These are phyloP conservation scores for Graptemys geographica DNA, from an alignment of 2,797 vertebrate genomes.

Conservation along the genomic window DNA sequence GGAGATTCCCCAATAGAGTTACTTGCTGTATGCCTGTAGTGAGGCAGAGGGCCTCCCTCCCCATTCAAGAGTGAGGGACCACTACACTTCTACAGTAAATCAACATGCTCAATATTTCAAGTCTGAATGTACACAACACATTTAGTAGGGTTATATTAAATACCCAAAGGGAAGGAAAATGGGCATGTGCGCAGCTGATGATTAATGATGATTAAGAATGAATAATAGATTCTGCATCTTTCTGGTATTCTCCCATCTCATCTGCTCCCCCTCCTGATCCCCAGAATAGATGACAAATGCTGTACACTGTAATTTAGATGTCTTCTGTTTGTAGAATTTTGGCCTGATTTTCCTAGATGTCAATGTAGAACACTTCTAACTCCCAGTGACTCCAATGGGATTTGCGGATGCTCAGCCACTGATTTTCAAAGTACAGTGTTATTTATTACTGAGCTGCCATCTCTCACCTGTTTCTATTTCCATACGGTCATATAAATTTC, in stretches of 20 bases:
- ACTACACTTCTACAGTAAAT: not conserved
- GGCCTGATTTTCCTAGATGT: conserved; percentile 11
- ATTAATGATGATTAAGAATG: conserved; percentile 30
- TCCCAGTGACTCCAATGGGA: not conserved
- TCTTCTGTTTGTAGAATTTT: conserved; percentile 21
- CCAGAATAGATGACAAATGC: conserved; percentile 36
- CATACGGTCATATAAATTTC: not conserved
- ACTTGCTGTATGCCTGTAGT: too few relatives aligned
- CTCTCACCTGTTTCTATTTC: rapidly evolving
- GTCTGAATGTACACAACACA: not conserved
- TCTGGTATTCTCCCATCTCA: conserved; percentile 12
- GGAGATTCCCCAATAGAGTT: too few relatives aligned
- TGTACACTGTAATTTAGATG: conserved; percentile 40
- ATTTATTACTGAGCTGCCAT: not conserved
- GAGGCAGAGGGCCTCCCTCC: too few relatives aligned
- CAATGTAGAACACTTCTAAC: not conserved
- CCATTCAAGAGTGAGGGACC: too few relatives aligned
- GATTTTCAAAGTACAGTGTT: not conserved
- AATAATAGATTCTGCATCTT: conserved; percentile 37
- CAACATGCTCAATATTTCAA: not conserved
- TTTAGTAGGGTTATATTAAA: not conserved
- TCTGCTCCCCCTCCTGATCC: conserved; percentile 6
- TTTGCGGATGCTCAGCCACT: not conserved
- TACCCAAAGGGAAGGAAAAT: not conserved
- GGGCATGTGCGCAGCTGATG: not conserved